phyloP scores from a whole-genome alignment of 2,888 invertebrate genomes.

The Pimpla rufipes region DNA sequence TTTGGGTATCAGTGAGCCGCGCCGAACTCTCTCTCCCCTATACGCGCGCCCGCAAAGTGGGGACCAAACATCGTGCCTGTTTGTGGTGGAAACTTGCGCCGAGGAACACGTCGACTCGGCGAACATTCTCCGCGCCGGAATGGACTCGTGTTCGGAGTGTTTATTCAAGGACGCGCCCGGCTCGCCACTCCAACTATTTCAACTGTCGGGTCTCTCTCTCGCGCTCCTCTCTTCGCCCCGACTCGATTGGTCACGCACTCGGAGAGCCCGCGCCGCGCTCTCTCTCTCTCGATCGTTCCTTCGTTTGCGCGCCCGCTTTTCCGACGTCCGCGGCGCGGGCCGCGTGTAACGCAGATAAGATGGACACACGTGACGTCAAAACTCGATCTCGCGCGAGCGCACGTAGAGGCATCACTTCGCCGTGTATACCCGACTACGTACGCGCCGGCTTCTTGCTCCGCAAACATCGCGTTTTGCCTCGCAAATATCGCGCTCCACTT shows the following conservation, averaged over 20 bases:
- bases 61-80: constrained; percentile 55
- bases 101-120: constrained; percentile 38
- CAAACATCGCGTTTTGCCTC: no score
- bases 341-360: neutral
- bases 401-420: no score
- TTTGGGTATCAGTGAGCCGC: constrained; percentile 31
- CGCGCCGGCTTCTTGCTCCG: no score
- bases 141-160: constrained; percentile 43
- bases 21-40: constrained; percentile 14
- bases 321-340: neutral
- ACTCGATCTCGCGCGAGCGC: neutral
- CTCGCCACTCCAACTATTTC: neutral
- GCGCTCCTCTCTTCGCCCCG: no score
- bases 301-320: neutral
- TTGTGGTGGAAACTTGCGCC: constrained; percentile 61
- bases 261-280: neutral
- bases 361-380: neutral
- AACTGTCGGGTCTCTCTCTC: neutral
- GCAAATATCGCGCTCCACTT: no score
- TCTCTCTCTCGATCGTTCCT: neutral
- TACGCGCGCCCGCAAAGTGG: constrained; percentile 37
- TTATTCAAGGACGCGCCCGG: constrained; percentile 22
- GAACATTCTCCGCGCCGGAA: constrained; percentile 23
- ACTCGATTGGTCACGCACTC: constrained; percentile 46
- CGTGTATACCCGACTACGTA: no score